Evolutionary conservation across 2,888 invertebrate genomes (phyloP).

Genomic region (Tetheella fluctuosa): DNA sequence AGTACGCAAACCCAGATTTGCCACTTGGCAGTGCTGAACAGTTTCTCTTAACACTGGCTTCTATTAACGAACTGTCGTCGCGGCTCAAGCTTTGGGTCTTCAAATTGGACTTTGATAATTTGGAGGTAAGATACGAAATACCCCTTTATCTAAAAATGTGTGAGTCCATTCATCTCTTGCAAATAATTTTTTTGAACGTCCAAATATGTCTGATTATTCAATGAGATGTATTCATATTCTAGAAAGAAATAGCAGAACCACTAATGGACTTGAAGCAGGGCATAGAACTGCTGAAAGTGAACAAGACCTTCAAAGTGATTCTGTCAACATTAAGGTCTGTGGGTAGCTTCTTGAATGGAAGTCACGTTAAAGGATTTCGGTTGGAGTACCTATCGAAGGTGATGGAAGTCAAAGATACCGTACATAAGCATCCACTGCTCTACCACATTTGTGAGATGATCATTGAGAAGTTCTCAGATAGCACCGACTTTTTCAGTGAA

Average conservation of each 20-base stretch:
- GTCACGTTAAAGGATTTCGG: conserved; percentile 97
- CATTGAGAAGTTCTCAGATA: conserved; percentile 97
- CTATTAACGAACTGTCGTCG: conserved; percentile 97
- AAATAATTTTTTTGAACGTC: too few species aligned
- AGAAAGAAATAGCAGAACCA: conserved; percentile 98
- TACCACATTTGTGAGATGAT: conserved; percentile 99
- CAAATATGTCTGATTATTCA: background rate
- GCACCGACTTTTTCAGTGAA: conserved; percentile 98
- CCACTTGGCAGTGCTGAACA: conserved; percentile 98
- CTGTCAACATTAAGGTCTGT: conserved; percentile 96
- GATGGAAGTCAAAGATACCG: conserved; percentile 99
- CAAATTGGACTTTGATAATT: conserved; percentile 98
- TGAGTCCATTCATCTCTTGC: too few species aligned
- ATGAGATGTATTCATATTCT: conserved; percentile 32
- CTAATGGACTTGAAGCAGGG: conserved; percentile 99
- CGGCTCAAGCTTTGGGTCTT: conserved; percentile 98
- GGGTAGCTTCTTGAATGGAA: conserved; percentile 98
- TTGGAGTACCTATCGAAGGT: conserved; percentile 98
- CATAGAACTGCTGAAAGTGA: conserved; percentile 94
- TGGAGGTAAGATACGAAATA: conserved; percentile 87
- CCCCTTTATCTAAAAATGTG: background rate
- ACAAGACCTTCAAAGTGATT: conserved; percentile 97
- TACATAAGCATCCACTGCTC: conserved; percentile 98
- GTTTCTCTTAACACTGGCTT: conserved; percentile 97
- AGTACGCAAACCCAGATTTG: conserved; percentile 93